Evolutionary conservation across 2,113 vertebrate genomes (phyloP).

Genomic region (Dasyornis broadbenti): DNA sequence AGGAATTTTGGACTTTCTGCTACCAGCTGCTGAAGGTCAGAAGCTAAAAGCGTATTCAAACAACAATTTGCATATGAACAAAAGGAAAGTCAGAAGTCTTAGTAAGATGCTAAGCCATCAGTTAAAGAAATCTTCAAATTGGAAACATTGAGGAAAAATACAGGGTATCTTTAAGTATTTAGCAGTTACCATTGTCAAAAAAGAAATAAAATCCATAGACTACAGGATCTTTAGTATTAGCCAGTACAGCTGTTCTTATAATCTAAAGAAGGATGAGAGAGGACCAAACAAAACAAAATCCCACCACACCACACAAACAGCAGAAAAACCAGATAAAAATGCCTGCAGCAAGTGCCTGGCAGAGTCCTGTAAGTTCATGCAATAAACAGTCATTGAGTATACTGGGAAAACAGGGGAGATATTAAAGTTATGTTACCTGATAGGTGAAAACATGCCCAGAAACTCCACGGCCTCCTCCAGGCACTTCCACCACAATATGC

Average conservation of each 20-base stretch:
- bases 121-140: background rate
- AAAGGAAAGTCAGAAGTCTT: background rate
- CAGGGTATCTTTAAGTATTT: background rate
- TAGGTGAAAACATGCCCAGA: conserved; percentile 88
- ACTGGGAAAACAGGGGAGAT: background rate
- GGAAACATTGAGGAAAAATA: background rate
- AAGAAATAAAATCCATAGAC: background rate
- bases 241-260: background rate
- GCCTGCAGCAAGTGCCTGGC: background rate
- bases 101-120: background rate
- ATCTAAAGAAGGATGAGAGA: fast-evolving
- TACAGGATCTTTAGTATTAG: background rate
- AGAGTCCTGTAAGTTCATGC: background rate
- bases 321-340: background rate
- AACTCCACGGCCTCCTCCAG: conserved; percentile 79
- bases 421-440: conserved; percentile 75
- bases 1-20: background rate
- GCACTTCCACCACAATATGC: conserved; percentile 81
- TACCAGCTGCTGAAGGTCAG: background rate
- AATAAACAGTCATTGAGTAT: background rate
- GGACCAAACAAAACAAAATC: background rate
- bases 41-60: background rate
- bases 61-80: background rate
- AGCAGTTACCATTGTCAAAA: background rate
- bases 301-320: background rate